These are phyloP conservation scores for Crotalus horridus DNA, from an alignment of 2,113 vertebrate genomes.

Conservation along the genomic window DNA sequence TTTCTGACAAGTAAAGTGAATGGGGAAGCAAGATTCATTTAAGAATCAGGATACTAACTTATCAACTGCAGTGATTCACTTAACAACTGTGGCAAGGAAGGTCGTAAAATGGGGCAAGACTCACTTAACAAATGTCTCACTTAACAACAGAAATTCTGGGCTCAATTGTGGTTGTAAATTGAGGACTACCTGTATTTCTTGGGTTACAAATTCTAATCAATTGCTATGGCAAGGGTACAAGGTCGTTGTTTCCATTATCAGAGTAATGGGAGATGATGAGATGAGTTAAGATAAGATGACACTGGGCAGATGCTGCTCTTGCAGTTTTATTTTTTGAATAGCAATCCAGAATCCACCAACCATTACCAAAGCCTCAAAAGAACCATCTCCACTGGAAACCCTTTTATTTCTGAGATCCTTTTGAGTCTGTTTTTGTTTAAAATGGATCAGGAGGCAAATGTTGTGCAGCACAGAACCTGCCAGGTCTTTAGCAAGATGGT, in stretches of 20 bases:
- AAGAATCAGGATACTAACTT: too few species aligned
- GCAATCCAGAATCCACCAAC: not conserved
- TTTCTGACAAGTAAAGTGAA: too few species aligned
- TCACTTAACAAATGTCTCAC: too few species aligned
- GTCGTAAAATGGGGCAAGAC: too few species aligned
- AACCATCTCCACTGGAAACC: not conserved
- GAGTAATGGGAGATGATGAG: conserved; percentile 57
- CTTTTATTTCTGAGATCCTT: not conserved
- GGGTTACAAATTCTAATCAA: conserved; percentile 54
- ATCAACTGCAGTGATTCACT: too few species aligned
- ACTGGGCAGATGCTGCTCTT: not conserved
- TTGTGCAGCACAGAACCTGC: not conserved
- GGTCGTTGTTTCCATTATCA: conserved; percentile 40
- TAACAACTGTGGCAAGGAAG: too few species aligned
- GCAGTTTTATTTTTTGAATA: not conserved
- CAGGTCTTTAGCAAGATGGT: not conserved
- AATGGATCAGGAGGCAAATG: not conserved
- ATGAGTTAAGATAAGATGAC: not conserved
- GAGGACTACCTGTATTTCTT: conserved; percentile 44
- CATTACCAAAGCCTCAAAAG: not conserved
- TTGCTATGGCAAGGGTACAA: conserved; percentile 37
- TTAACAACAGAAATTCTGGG: too few species aligned
- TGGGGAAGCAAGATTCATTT: too few species aligned
- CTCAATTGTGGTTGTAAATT: too few species aligned
- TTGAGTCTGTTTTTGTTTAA: not conserved